Conservation (phyloP, 2,113 vertebrate genomes). For the Anoura caudifer region DNA sequence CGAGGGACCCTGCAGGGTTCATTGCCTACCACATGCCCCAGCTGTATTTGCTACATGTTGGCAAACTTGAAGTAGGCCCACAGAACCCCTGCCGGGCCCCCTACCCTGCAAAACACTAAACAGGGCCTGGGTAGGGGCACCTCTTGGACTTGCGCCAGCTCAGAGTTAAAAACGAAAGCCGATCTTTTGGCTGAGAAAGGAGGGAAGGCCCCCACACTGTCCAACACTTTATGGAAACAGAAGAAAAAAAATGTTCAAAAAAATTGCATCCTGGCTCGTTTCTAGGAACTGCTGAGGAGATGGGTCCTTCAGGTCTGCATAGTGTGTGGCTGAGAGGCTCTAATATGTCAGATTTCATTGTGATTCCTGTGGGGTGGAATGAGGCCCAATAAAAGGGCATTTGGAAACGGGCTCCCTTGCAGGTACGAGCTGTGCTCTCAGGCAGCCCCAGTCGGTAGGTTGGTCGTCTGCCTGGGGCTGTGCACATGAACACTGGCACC, state of each 20-base stretch:
- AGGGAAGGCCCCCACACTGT: rapidly evolving
- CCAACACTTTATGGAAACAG: background rate
- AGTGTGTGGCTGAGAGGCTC: background rate
- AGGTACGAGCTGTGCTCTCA: rapidly evolving
- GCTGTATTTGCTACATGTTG: background rate
- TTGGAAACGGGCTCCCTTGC: rapidly evolving
- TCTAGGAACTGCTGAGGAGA: background rate
- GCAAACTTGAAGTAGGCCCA: background rate
- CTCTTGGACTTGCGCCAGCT: background rate
- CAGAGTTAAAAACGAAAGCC: background rate
- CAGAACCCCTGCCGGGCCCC: background rate
- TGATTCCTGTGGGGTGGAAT: background rate
- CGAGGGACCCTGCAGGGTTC: rapidly evolving
- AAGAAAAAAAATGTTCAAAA: background rate
- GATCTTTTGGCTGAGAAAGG: background rate
- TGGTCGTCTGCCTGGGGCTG: background rate
- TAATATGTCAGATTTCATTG: too few relatives aligned
- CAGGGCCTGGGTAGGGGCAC: background rate
- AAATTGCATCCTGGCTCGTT: background rate
- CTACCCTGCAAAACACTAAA: background rate
- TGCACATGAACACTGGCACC: background rate
- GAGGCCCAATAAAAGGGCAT: background rate
- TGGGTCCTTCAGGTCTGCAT: background rate
- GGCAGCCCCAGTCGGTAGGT: background rate
- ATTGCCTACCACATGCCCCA: too few relatives aligned